Conservation (phyloP, 2,888 invertebrate species). For the Callyntrura sp. region DNA sequence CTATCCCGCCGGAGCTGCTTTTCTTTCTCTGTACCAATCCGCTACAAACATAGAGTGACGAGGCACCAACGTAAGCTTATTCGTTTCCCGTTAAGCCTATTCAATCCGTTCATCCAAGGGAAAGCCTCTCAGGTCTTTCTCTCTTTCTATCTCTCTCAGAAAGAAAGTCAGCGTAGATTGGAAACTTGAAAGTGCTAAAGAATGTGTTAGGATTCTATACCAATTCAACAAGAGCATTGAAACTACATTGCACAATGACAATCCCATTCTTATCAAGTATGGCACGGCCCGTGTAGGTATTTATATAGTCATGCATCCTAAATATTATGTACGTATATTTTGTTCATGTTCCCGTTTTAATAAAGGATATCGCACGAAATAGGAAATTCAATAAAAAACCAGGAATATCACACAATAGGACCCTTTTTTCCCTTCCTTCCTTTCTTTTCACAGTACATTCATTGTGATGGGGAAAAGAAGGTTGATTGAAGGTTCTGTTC, state of each 20-base stretch:
- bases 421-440: constrained; percentile 36
- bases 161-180: constrained; percentile 55
- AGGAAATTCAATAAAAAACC: constrained; percentile 55
- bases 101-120: constrained; percentile 52
- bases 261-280: constrained; percentile 16
- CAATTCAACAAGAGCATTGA: constrained; percentile 34
- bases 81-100: constrained; percentile 38
- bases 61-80: constrained; percentile 34
- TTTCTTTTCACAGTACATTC: constrained; percentile 43
- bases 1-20: neutral
- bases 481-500: constrained; percentile 75
- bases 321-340: neutral
- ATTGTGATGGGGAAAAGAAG: constrained; percentile 69
- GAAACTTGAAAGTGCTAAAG: constrained; percentile 60
- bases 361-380: constrained; percentile 32
- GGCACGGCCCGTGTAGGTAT: neutral
- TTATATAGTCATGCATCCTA: neutral
- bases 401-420: constrained; percentile 1
- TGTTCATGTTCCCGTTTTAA: neutral
- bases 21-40: neutral
- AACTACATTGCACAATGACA: constrained; percentile 19
- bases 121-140: constrained; percentile 54
- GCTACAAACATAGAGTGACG: neutral
- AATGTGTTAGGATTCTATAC: constrained; percentile 46
- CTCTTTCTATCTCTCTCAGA: too few species aligned